phyloP scores from a whole-genome alignment of 2,797 vertebrate genomes.

The Sitta carolinensis region DNA sequence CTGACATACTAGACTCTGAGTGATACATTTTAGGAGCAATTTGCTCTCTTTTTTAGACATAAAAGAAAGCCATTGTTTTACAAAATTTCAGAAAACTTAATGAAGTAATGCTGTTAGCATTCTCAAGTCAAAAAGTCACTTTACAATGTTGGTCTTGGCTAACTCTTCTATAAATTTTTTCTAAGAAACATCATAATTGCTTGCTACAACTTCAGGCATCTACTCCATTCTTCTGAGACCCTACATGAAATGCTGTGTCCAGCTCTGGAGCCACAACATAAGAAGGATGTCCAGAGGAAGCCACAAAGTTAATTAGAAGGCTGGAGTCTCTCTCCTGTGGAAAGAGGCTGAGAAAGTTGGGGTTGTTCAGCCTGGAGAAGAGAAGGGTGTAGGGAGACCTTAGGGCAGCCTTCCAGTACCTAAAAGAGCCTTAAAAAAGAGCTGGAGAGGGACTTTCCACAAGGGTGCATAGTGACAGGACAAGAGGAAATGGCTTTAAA shows the following conservation, averaged over 20 bases:
- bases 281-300: background rate
- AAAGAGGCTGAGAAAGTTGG: background rate
- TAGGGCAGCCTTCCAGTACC: background rate
- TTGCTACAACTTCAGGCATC: background rate
- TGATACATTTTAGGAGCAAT: background rate
- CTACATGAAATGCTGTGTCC: background rate
- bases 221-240: background rate
- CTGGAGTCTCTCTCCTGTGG: background rate
- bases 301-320: background rate
- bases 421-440: background rate
- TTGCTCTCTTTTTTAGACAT: background rate
- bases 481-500: background rate
- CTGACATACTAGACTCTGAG: background rate
- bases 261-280: background rate
- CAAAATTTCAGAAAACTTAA: background rate
- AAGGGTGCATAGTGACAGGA: background rate
- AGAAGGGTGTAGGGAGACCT: background rate
- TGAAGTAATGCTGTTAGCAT: background rate
- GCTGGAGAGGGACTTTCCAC: background rate
- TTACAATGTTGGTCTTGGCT: background rate
- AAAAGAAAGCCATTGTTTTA: background rate
- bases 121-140: background rate
- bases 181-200: background rate
- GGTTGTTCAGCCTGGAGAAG: background rate
- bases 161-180: background rate